Conservation (phyloP, 64 coral and sea anemone genomes). For the Montipora cactus region DNA sequence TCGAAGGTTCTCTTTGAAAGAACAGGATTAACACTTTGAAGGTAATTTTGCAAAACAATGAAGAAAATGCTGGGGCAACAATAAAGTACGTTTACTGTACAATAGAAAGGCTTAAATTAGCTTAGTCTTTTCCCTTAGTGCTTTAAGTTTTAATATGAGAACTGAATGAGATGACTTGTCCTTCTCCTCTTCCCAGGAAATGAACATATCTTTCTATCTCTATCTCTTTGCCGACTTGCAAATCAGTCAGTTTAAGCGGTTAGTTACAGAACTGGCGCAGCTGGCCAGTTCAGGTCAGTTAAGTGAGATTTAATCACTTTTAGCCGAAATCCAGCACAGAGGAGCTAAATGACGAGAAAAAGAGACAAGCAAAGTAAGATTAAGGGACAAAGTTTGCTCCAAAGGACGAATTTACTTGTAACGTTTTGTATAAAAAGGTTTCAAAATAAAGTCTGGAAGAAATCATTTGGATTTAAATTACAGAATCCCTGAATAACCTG, state of each 20-base stretch:
- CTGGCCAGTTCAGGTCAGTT: background rate
- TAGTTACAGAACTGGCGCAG: background rate
- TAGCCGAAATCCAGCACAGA: background rate
- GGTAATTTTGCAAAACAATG: constrained; percentile 60
- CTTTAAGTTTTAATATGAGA: constrained; percentile 20
- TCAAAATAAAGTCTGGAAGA: no score
- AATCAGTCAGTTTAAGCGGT: constrained; percentile 2
- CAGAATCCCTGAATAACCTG: background rate
- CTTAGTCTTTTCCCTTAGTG: background rate
- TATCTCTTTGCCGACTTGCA: constrained; percentile 9
- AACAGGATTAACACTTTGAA: constrained; percentile 43
- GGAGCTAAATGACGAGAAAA: background rate
- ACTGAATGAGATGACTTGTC: background rate
- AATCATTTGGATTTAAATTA: no score
- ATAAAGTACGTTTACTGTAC: constrained; percentile 4
- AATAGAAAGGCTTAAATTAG: constrained; percentile 26
- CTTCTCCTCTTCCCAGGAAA: constrained; percentile 5
- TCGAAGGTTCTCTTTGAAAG: constrained; percentile 73
- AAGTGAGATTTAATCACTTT: background rate
- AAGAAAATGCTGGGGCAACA: constrained; percentile 46
- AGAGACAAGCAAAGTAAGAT: background rate
- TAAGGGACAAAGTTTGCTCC: background rate
- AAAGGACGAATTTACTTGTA: background rate
- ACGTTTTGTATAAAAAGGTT: background rate
- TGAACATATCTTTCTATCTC: constrained; percentile 3